These are phyloP conservation scores for Muscina levida DNA, from an alignment of 2,888 invertebrate species.

Conservation along the genomic window DNA sequence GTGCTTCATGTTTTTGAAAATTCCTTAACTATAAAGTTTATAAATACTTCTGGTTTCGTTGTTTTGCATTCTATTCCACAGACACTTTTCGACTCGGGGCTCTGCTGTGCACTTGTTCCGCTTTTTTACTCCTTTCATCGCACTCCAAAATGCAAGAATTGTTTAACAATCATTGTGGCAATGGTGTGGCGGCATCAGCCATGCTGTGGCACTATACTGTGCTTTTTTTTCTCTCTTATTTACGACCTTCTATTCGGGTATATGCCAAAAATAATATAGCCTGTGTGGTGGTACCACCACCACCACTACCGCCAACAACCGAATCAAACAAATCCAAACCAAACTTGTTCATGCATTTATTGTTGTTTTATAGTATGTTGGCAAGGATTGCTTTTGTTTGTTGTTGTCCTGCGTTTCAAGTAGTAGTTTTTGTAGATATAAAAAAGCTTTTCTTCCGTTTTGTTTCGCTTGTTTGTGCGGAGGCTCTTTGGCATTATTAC, in stretches of 20 bases:
- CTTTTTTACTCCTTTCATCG: not conserved
- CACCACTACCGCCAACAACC: not conserved
- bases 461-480: not conserved
- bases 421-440: not conserved
- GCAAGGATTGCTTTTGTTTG: conserved; percentile 9
- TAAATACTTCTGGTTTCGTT: no score
- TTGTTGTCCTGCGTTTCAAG: not conserved
- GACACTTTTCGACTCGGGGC: no score
- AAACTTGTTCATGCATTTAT: conserved; percentile 10
- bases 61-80: no score
- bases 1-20: no score
- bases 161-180: conserved; percentile 13
- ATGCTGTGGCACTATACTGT: no score
- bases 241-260: no score
- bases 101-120: no score
- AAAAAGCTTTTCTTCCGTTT: not conserved
- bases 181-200: not conserved
- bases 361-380: not conserved
- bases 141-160: not conserved
- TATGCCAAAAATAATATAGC: conserved; percentile 11
- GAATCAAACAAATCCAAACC: not conserved
- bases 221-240: no score
- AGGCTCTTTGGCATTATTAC: not conserved
- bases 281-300: no score
- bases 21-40: no score